A percentile compares a stretch with the other conserved stretches of the same genome.
phyloP scores from a whole-genome alignment of 2,113 vertebrate genomes.

The Mus spicilegus region DNA sequence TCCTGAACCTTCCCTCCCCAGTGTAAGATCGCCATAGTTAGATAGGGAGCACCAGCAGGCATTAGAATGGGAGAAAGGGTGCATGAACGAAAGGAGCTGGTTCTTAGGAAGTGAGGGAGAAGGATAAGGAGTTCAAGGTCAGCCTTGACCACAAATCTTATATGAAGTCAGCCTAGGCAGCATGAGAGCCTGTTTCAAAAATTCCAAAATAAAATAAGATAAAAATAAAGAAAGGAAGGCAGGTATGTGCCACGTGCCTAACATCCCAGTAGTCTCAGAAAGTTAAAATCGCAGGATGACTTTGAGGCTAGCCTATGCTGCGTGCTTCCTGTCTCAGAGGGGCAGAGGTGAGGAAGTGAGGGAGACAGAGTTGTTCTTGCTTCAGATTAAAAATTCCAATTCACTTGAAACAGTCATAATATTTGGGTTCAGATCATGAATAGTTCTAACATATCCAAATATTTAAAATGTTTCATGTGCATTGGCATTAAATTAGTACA shows the following conservation, averaged over 20 bases:
- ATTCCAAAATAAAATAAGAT: neutral
- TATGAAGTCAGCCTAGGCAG: neutral
- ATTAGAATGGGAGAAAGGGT: neutral
- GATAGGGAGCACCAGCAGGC: neutral
- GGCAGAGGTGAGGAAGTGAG: neutral
- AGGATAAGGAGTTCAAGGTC: too few relatives aligned
- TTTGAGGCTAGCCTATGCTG: neutral
- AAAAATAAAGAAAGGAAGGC: neutral
- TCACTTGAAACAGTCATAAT: slow-evolving; percentile 34
- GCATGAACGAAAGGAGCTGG: neutral
- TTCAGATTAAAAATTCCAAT: slow-evolving; percentile 8
- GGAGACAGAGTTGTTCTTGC: neutral
- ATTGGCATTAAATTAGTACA: neutral
- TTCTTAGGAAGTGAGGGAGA: neutral
- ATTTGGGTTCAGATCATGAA: slow-evolving; percentile 46
- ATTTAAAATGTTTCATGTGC: slow-evolving; percentile 29
- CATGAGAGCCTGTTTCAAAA: neutral
- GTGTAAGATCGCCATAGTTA: neutral
- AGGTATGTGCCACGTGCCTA: neutral
- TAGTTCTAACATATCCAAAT: slow-evolving; percentile 23
- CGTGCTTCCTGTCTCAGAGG: neutral
- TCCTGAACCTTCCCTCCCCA: neutral
- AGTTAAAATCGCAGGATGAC: neutral
- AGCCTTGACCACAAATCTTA: neutral
- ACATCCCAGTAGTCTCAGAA: neutral